Evolutionary conservation across 2,888 invertebrate genomes (phyloP).

Genomic region (Melikaiella ostensackeni): DNA sequence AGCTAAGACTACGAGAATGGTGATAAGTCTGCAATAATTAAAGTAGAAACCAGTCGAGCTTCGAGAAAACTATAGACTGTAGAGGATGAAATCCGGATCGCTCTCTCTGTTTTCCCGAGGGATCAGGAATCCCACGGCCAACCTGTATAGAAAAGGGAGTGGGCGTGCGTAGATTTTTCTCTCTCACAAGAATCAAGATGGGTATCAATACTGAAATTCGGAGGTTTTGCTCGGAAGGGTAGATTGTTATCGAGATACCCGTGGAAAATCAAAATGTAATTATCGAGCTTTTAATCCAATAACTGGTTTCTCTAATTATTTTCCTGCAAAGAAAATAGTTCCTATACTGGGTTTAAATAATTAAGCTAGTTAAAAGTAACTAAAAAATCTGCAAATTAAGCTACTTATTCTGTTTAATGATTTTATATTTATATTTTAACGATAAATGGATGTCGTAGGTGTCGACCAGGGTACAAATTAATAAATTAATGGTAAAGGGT

Average conservation of each 20-base stretch:
- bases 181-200: conserved; percentile 45
- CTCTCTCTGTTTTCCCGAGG: conserved; percentile 47
- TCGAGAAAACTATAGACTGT: conserved; percentile 41
- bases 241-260: conserved; percentile 43
- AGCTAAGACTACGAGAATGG: conserved; percentile 38
- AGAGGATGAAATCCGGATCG: conserved; percentile 53
- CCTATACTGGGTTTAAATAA: no score
- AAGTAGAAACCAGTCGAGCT: conserved; percentile 48
- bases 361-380: no score
- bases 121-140: conserved; percentile 50
- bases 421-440: no score
- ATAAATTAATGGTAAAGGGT: no score
- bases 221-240: conserved; percentile 31
- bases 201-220: conserved; percentile 19
- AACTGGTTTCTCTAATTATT: background rate
- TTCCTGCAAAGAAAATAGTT: background rate
- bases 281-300: conserved; percentile 11
- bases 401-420: no score
- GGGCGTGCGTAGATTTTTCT: conserved; percentile 46
- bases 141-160: conserved; percentile 26
- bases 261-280: conserved; percentile 34
- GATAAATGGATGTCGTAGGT: no score
- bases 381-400: no score
- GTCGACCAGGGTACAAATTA: no score
- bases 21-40: conserved; percentile 50